Percentiles rank a stretch among this genome's conserved stretches.
Conservation (phyloP, 2,797 vertebrate species). For the Anabas testudineus region DNA sequence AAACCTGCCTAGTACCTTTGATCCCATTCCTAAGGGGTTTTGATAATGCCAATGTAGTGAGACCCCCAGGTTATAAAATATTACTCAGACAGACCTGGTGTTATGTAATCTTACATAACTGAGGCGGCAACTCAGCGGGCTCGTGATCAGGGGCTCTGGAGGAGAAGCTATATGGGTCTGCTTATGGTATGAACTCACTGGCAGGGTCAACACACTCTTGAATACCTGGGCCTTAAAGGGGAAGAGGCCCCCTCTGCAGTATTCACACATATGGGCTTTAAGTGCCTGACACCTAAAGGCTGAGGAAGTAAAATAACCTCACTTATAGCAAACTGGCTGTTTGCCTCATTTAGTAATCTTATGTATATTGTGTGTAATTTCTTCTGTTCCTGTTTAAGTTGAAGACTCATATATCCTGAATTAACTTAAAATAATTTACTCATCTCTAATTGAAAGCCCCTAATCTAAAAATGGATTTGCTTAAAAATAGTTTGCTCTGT, state of each 20-base stretch:
- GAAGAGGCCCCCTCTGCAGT: slow-evolving; percentile 66
- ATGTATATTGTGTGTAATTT: not conserved
- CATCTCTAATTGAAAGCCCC: slow-evolving; percentile 13
- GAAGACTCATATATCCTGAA: not conserved
- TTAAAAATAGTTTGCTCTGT: not conserved
- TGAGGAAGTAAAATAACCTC: slow-evolving; percentile 15
- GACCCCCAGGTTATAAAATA: slow-evolving; percentile 83
- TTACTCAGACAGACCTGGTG: slow-evolving; percentile 81
- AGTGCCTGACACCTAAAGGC: slow-evolving; percentile 48
- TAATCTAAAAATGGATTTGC: not conserved
- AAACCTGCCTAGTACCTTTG: slow-evolving; percentile 34
- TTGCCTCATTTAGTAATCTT: slow-evolving; percentile 4
- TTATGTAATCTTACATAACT: slow-evolving; percentile 87
- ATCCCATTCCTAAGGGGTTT: slow-evolving; percentile 50
- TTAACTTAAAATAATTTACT: slow-evolving; percentile 1
- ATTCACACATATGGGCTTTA: slow-evolving; percentile 49
- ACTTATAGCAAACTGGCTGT: slow-evolving; percentile 29
- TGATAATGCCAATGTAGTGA: slow-evolving; percentile 63
- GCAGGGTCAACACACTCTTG: slow-evolving; percentile 75
- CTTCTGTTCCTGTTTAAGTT: slow-evolving; percentile 7
- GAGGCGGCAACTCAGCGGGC: slow-evolving; percentile 80
- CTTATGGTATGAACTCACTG: slow-evolving; percentile 82
- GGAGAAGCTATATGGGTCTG: slow-evolving; percentile 81
- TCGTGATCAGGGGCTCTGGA: slow-evolving; percentile 79
- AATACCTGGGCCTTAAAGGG: slow-evolving; percentile 76